These are phyloP conservation scores for Gallinago paraguaiae DNA, from an alignment of 2,113 vertebrate species.

Conservation along the genomic window DNA sequence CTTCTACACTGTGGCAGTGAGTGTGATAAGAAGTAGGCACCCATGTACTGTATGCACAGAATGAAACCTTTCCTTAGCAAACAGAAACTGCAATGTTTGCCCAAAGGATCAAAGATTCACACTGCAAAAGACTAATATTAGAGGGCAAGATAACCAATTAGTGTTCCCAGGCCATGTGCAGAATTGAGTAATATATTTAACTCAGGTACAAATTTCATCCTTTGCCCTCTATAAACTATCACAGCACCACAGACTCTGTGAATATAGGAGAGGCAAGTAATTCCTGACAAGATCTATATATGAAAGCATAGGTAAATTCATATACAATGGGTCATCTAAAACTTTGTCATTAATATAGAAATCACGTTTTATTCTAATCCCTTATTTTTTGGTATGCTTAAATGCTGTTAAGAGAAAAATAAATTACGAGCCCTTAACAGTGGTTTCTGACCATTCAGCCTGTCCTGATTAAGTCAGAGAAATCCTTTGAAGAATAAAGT, in stretches of 20 bases:
- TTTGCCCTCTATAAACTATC: constrained; percentile 28
- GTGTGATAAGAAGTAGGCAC: constrained; percentile 13
- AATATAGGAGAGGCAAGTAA: neutral
- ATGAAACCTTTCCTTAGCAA: constrained; percentile 37
- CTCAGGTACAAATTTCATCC: constrained; percentile 27
- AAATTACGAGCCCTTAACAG: neutral
- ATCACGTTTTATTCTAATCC: neutral
- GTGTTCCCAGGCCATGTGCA: constrained; percentile 17
- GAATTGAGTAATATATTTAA: constrained; percentile 49
- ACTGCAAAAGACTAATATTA: constrained; percentile 48
- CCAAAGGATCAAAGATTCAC: constrained; percentile 51
- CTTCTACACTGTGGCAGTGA: neutral
- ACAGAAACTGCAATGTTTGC: constrained; percentile 66
- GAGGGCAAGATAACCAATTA: constrained; percentile 51
- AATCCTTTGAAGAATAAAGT: neutral
- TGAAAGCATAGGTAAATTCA: neutral
- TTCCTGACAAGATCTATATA: neutral
- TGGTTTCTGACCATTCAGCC: neutral
- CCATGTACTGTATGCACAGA: constrained; percentile 28
- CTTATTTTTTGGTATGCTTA: neutral
- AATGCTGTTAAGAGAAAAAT: neutral
- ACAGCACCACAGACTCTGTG: neutral
- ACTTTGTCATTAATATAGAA: neutral
- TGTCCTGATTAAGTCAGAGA: neutral
- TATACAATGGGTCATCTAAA: neutral